phyloP scores from a whole-genome alignment of 1,140 invertebrate species.

The Eumeta japonica region DNA sequence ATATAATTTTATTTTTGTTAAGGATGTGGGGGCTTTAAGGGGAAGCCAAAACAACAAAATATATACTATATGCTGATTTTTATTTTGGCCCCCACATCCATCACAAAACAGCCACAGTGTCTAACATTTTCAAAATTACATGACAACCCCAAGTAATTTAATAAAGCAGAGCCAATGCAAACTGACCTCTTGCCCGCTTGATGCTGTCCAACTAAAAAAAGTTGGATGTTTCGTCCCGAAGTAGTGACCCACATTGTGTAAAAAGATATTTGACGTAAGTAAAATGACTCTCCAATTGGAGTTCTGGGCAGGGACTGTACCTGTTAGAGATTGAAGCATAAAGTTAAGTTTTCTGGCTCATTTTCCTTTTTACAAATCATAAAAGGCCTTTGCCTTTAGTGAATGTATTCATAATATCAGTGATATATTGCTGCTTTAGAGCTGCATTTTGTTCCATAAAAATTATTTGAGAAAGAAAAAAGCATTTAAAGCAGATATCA shows the following conservation, averaged over 20 bases:
- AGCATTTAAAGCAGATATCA: too few relatives aligned
- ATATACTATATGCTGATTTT: conserved; percentile 2
- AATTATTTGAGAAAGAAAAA: too few relatives aligned
- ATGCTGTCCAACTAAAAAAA: conserved; percentile 4
- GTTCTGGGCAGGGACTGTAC: conserved; percentile 16
- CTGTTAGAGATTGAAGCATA: conserved; percentile 22
- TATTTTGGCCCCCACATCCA: conserved; percentile 5
- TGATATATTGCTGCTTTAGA: too few relatives aligned
- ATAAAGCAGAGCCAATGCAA: not conserved
- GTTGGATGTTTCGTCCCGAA: not conserved
- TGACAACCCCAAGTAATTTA: not conserved
- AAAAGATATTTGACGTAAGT: not conserved
- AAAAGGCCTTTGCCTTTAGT: too few relatives aligned
- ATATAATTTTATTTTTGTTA: not conserved
- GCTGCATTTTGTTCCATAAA: too few relatives aligned
- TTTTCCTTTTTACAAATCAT: too few relatives aligned
- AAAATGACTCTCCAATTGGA: conserved; percentile 11
- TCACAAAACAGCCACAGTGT: conserved; percentile 2
- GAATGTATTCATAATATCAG: too few relatives aligned
- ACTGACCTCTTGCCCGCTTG: not conserved
- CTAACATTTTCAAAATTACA: not conserved
- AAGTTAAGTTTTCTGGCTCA: too few relatives aligned
- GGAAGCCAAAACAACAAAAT: not conserved
- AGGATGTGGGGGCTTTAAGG: not conserved
- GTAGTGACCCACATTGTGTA: too few relatives aligned